phyloP scores from a whole-genome alignment of 1,140 invertebrate species.

The Microplitis mediator region DNA sequence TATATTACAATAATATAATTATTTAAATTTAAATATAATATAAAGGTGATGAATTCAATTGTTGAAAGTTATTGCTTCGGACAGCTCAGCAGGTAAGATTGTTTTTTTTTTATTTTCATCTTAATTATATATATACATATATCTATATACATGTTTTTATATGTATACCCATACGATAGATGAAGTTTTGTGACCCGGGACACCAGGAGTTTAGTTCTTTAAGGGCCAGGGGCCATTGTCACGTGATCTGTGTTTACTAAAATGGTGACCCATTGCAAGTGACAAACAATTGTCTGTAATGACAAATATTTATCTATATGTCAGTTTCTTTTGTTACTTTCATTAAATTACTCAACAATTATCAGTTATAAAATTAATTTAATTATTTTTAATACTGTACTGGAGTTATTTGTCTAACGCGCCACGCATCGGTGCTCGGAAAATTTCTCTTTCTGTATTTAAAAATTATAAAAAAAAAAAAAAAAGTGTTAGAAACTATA shows the following conservation, averaged over 20 bases:
- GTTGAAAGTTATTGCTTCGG: conserved; percentile 29
- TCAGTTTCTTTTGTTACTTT: background rate
- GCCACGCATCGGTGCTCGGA: conserved; percentile 16
- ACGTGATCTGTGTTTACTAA: conserved; percentile 61
- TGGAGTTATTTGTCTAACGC: conserved; percentile 3
- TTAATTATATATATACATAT: conserved; percentile 18
- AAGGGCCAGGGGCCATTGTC: conserved; percentile 41
- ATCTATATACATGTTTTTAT: conserved; percentile 6
- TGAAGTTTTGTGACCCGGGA: conserved; percentile 35
- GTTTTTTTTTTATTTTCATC: background rate
- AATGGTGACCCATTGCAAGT: conserved; percentile 52
- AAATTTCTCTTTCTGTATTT: conserved; percentile 15
- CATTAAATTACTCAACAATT: background rate
- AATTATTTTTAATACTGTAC: background rate
- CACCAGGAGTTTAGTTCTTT: background rate
- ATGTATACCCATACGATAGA: conserved; percentile 40
- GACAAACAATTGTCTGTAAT: conserved; percentile 36
- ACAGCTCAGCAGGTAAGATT: conserved; percentile 41
- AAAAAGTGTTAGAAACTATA: background rate
- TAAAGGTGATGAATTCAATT: conserved; percentile 1
- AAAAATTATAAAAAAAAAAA: background rate
- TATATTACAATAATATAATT: no score
- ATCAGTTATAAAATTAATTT: background rate
- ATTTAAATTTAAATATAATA: background rate
- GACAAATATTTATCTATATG: background rate